Conservation (phyloP, 2,797 vertebrate species). For the Poecilia wingei region DNA sequence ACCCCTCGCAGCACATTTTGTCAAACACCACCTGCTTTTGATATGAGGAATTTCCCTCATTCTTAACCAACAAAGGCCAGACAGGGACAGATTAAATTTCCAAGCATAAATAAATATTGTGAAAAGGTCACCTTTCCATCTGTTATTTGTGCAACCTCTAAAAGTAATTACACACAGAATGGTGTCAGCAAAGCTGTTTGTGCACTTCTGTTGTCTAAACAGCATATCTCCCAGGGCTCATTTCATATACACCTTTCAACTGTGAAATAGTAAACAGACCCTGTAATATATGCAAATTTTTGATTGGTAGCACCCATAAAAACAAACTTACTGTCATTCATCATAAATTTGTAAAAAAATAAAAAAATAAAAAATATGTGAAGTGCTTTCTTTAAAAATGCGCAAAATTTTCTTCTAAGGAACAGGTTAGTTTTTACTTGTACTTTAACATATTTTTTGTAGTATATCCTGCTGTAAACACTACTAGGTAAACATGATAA, state of each 20-base stretch:
- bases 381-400: neutral
- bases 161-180: conserved; percentile 80
- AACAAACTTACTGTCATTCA: conserved; percentile 24
- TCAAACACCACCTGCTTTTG: conserved; percentile 55
- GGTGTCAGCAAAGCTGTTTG: conserved; percentile 72
- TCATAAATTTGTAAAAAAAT: neutral
- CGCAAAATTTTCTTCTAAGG: neutral
- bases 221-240: conserved; percentile 65
- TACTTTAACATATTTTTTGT: neutral
- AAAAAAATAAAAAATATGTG: neutral
- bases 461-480: neutral
- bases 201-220: conserved; percentile 74
- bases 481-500: neutral
- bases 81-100: conserved; percentile 75
- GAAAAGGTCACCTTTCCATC: conserved; percentile 82
- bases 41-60: conserved; percentile 59
- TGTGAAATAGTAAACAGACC: conserved; percentile 58
- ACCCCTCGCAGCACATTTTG: conserved; percentile 22
- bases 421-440: neutral
- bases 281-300: conserved; percentile 47
- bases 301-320: conserved; percentile 20
- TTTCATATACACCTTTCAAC: conserved; percentile 70
- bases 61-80: conserved; percentile 71
- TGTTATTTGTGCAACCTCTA: conserved; percentile 82
- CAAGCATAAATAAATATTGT: conserved; percentile 80